Conservation (phyloP, 64 coral and sea anemone genomes). For the Astreopora myriophthalma region DNA sequence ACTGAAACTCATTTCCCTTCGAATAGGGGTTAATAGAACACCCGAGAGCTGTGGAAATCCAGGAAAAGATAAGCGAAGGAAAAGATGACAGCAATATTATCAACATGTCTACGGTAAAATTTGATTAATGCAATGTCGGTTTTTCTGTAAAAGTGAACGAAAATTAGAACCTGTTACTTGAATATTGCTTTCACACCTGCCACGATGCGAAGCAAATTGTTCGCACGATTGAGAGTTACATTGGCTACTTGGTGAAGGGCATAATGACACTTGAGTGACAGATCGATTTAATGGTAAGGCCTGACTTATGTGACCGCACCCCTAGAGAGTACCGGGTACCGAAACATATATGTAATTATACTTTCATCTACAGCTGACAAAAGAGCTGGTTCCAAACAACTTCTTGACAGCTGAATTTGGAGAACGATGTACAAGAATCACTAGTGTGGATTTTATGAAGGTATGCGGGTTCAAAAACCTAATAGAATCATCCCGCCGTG, state of each 20-base stretch:
- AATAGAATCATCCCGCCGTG: not conserved
- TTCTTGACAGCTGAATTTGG: constrained; percentile 37
- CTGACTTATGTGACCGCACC: no score
- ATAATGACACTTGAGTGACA: no score
- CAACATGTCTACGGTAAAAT: constrained; percentile 4
- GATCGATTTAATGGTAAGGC: no score
- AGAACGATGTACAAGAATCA: not conserved
- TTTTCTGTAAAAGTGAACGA: no score
- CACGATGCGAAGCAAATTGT: no score
- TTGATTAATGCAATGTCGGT: no score
- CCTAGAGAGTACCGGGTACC: no score
- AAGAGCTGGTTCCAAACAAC: constrained; percentile 6
- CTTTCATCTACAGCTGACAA: constrained; percentile 1
- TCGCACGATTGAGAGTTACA: no score
- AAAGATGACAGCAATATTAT: not conserved
- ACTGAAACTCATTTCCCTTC: not conserved
- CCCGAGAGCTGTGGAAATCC: constrained; percentile 1
- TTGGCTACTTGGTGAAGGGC: no score
- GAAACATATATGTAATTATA: not conserved
- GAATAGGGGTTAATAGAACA: constrained; percentile 3
- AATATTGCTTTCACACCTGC: no score
- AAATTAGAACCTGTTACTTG: no score
- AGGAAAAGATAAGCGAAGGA: constrained; percentile 15
- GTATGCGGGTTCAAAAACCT: not conserved
- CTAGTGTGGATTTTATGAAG: constrained; percentile 62